A percentile compares a stretch with the other conserved stretches of the same genome.
phyloP scores from a whole-genome alignment of 2,888 invertebrate genomes.

The Cryptophagus acutangulus region DNA sequence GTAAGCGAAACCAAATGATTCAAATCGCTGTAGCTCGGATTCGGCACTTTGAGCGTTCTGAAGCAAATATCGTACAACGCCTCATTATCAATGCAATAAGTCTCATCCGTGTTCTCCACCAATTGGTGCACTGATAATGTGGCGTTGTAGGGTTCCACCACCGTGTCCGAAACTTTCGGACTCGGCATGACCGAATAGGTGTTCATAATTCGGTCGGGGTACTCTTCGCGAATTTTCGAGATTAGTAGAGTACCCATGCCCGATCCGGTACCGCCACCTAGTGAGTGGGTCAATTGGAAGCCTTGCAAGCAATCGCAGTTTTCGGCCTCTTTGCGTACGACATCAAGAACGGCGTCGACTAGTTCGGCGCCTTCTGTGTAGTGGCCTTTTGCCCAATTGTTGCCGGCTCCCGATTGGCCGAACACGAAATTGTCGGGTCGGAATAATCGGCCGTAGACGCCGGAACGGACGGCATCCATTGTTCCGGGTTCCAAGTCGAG shows the following conservation, averaged over 20 bases:
- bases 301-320: slow-evolving; percentile 90
- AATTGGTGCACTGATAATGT: slow-evolving; percentile 81
- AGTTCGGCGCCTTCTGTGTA: slow-evolving; percentile 87
- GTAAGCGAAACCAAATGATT: slow-evolving; percentile 82
- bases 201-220: slow-evolving; percentile 86
- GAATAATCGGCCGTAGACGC: slow-evolving; percentile 81
- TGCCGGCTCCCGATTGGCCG: slow-evolving; percentile 65
- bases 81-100: slow-evolving; percentile 80
- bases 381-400: slow-evolving; percentile 88
- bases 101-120: slow-evolving; percentile 86
- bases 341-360: slow-evolving; percentile 79
- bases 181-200: slow-evolving; percentile 78
- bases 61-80: slow-evolving; percentile 82
- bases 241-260: slow-evolving; percentile 82
- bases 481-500: slow-evolving; percentile 76
- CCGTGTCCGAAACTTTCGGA: slow-evolving; percentile 70
- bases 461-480: slow-evolving; percentile 86
- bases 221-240: slow-evolving; percentile 86
- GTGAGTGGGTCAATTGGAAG: slow-evolving; percentile 79
- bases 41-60: slow-evolving; percentile 77
- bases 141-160: slow-evolving; percentile 83
- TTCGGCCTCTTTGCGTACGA: slow-evolving; percentile 82
- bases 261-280: slow-evolving; percentile 73
- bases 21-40: slow-evolving; percentile 85
- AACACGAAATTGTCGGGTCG: slow-evolving; percentile 88